Conservation (phyloP, 1,140 invertebrate species). For the Copidosoma floridanum region DNA sequence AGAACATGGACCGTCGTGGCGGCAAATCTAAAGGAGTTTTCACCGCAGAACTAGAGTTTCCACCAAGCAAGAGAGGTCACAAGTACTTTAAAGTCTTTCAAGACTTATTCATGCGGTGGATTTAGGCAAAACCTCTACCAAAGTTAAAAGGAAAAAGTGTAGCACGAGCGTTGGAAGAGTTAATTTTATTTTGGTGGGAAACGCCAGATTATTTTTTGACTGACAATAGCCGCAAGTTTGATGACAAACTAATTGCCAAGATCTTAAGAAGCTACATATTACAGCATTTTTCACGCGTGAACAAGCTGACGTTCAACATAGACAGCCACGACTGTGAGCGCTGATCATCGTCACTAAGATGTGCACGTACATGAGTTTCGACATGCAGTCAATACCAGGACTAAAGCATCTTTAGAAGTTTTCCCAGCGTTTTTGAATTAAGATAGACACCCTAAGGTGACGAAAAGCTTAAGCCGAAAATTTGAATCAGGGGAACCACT, state of each 20-base stretch:
- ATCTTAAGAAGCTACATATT: neutral
- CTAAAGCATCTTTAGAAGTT: neutral
- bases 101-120: constrained; percentile 10
- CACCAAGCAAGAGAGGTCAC: neutral
- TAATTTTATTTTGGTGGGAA: neutral
- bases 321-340: neutral
- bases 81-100: constrained; percentile 4
- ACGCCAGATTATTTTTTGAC: neutral
- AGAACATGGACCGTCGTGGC: constrained; percentile 35
- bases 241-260: neutral
- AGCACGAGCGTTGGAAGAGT: neutral
- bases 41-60: constrained; percentile 24
- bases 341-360: neutral
- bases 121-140: constrained; percentile 1
- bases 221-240: neutral
- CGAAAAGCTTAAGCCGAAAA: neutral
- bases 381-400: too few species aligned
- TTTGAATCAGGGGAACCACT: neutral
- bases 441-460: constrained; percentile 4
- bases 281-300: neutral
- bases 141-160: neutral
- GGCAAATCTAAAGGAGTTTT: constrained; percentile 37
- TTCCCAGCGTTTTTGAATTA: constrained; percentile 26
- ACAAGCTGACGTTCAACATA: neutral
- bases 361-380: constrained; percentile 37